These are phyloP conservation scores for Noturus placidus DNA, from an alignment of 2,113 vertebrate genomes.

Conservation along the genomic window DNA sequence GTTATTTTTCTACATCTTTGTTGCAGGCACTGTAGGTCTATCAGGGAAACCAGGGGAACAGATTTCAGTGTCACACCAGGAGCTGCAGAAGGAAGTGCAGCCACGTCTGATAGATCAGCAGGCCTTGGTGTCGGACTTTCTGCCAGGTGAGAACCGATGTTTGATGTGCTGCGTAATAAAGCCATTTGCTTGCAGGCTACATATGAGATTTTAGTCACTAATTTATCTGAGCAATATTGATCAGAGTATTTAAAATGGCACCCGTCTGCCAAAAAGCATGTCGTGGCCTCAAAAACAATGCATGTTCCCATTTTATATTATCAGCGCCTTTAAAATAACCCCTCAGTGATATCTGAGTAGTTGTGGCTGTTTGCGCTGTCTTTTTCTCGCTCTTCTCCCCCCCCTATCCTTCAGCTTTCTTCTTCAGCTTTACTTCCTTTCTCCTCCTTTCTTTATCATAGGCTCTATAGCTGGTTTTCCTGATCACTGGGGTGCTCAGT, in stretches of 20 bases:
- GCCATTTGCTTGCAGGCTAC: background rate
- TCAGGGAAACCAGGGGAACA: conserved; percentile 60
- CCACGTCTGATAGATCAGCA: conserved; percentile 58
- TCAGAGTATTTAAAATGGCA: background rate
- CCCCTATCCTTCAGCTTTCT: background rate
- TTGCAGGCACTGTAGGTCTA: conserved; percentile 56
- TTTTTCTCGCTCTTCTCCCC: background rate
- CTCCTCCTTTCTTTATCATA: conserved; percentile 24
- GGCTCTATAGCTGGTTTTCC: conserved; percentile 61
- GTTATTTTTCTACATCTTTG: background rate
- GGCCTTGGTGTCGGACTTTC: conserved; percentile 57
- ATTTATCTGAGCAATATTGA: background rate
- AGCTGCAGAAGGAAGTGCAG: conserved; percentile 63
- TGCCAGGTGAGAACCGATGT: conserved; percentile 61
- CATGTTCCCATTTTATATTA: background rate
- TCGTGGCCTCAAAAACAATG: background rate
- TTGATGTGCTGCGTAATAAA: background rate
- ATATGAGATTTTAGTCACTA: background rate
- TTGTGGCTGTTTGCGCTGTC: background rate
- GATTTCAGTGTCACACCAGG: conserved; percentile 47
- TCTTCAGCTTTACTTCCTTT: background rate
- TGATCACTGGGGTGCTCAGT: conserved; percentile 59
- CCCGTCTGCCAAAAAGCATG: background rate
- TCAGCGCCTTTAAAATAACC: too few relatives aligned
- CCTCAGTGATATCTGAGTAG: too few relatives aligned